Evolutionary conservation across 2,113 vertebrate genomes (phyloP).

Genomic region (Oenanthe melanoleuca): DNA sequence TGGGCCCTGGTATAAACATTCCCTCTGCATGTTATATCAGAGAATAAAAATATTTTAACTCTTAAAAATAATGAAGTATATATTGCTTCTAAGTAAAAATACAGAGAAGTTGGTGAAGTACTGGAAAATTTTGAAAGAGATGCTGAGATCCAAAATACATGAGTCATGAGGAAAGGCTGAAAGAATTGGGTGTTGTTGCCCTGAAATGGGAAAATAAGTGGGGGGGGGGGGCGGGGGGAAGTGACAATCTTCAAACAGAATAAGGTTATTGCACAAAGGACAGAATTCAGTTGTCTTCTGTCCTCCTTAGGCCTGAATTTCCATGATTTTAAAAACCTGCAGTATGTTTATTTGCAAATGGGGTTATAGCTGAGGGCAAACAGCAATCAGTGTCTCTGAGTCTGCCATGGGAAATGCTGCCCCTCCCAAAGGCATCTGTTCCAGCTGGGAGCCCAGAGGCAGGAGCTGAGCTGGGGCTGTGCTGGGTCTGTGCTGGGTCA

Average conservation of each 20-base stretch:
- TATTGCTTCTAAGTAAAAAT: not conserved
- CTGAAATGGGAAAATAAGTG: not conserved
- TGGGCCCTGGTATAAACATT: not conserved
- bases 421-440: not conserved
- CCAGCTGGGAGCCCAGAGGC: too few species aligned
- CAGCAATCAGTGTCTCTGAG: not conserved
- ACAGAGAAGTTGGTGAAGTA: not conserved
- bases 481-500: too few species aligned
- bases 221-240: rapidly evolving
- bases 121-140: not conserved
- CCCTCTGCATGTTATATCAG: not conserved
- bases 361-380: not conserved
- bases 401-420: not conserved
- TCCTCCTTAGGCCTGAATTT: not conserved
- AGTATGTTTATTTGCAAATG: not conserved
- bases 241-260: not conserved
- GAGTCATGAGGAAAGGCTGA: not conserved
- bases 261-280: not conserved
- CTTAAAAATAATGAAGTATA: not conserved
- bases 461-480: not conserved
- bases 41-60: not conserved
- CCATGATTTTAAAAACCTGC: not conserved
- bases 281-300: not conserved
- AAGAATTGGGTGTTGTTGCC: not conserved
- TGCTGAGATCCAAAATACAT: not conserved